A percentile compares a stretch with the other conserved stretches of the same genome.
Evolutionary conservation across 1,140 invertebrate genomes (phyloP).

Genomic region (Drosophila mojavensis): DNA sequence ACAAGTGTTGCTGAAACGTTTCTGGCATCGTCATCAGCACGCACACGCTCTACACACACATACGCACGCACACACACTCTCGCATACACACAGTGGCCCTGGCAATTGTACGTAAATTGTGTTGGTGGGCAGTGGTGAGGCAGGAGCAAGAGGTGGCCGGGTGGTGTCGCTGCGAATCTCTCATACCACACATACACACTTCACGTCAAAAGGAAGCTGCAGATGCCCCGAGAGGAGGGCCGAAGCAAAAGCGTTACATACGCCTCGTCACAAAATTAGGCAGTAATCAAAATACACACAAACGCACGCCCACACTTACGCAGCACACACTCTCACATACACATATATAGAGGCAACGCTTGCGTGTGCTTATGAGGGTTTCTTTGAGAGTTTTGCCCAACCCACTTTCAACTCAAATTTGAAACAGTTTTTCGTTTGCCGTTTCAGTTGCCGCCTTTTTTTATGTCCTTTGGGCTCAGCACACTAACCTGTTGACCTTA

Average conservation of each 20-base stretch:
- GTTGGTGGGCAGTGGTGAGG: constrained; percentile 33
- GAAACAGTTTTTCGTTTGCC: constrained; percentile 68
- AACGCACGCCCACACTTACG: constrained; percentile 21
- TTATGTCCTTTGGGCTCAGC: constrained; percentile 76
- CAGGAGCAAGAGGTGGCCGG: background rate
- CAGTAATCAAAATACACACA: constrained; percentile 77
- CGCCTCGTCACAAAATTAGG: constrained; percentile 74
- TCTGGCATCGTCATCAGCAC: constrained; percentile 73
- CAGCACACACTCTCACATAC: background rate
- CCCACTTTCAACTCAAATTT: constrained; percentile 71
- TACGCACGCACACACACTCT: constrained; percentile 13
- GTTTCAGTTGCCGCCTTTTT: constrained; percentile 48
- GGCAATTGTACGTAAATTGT: constrained; percentile 76
- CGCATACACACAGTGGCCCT: constrained; percentile 14
- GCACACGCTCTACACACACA: constrained; percentile 13
- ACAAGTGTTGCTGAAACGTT: constrained; percentile 78
- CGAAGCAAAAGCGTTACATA: constrained; percentile 56
- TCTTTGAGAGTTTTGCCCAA: constrained; percentile 56
- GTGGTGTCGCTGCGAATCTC: constrained; percentile 43
- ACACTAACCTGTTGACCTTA: constrained; percentile 82
- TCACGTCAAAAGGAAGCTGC: constrained; percentile 70
- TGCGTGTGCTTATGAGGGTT: constrained; percentile 34
- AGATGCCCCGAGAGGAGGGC: constrained; percentile 44
- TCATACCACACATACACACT: constrained; percentile 68
- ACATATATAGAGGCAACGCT: background rate